Evolutionary conservation across 2,113 vertebrate genomes (phyloP), one percentile per base, ranked within the genome.

Genomic region (Ophthalmolycus amberensis): DNA sequence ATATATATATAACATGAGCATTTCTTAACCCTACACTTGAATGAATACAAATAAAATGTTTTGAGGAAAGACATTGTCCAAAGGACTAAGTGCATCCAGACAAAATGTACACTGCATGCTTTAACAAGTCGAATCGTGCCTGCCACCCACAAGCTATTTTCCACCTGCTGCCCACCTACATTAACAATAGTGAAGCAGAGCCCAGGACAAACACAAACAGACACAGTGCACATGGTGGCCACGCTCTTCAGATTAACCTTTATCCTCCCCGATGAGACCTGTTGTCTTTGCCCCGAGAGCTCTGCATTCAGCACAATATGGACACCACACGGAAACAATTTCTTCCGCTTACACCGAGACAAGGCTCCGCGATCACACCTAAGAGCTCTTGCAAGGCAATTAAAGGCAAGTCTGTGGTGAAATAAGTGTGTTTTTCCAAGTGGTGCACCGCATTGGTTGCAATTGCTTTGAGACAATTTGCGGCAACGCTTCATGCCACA

Each of bases 101-200:
- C 79, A 67, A 90, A 54, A 92, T 92, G 79, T 71, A 73, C 71
- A 68, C 64, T 71, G 32, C 38, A 63, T 48, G 77, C 78, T 86
- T 62, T 34, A 87, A 75, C 89, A 76, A 83, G 87, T 88, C 38
- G 80, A 88, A 74, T 91, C 90, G 75, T 89, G 92, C 77, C 77
- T 76, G 79, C 87, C 91, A 84, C 92, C 93, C 92, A 93, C 93
- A 70, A 81, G 80, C 85, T 85, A 77, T 89, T 84, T 90, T 85
- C 79, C 93, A 94, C 90, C 93, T 93, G 92, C 92, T 88, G 93
- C 87, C 91, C 86, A 93, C 91, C 88, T 87, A 77, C 84, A 88
- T 83, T 79, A 85, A 91, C 93, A 94, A 92, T 88, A 91, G 89
- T 86, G 86, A 74, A 77, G 85, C 85, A 85, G 65, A 92, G 84